These are phyloP conservation scores for Acanthiza pusilla DNA, from an alignment of 2,797 vertebrate genomes.

Conservation along the genomic window DNA sequence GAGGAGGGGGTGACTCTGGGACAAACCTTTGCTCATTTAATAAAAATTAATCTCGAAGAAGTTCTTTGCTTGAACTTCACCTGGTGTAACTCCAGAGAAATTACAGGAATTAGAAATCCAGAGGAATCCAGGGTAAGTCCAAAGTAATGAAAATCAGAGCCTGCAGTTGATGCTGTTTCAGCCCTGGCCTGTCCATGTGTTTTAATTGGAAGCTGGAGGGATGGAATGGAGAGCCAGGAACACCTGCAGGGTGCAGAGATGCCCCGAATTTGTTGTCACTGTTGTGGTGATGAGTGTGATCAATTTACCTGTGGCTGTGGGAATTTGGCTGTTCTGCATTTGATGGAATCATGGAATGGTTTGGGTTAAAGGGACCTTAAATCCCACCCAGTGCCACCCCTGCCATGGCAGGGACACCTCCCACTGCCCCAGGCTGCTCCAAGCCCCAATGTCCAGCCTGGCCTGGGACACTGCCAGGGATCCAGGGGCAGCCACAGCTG, in stretches of 20 bases:
- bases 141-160: neutral
- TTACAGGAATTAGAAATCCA: neutral
- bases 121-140: neutral
- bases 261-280: accelerated
- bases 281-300: neutral
- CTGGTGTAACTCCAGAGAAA: neutral
- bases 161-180: neutral
- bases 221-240: neutral
- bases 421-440: neutral
- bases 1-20: neutral
- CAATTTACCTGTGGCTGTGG: neutral
- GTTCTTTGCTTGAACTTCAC: neutral
- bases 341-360: neutral
- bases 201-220: neutral
- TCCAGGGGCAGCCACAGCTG: neutral
- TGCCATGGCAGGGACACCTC: neutral
- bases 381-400: accelerated
- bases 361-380: neutral
- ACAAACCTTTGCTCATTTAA: neutral
- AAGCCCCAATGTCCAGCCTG: neutral
- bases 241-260: neutral
- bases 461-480: neutral
- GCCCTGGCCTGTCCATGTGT: neutral
- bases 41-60: neutral
- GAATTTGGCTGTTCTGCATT: neutral